Base-by-base conservation (phyloP, 2,797 vertebrate species). In the Hippoglossus hippoglossus region DNA sequence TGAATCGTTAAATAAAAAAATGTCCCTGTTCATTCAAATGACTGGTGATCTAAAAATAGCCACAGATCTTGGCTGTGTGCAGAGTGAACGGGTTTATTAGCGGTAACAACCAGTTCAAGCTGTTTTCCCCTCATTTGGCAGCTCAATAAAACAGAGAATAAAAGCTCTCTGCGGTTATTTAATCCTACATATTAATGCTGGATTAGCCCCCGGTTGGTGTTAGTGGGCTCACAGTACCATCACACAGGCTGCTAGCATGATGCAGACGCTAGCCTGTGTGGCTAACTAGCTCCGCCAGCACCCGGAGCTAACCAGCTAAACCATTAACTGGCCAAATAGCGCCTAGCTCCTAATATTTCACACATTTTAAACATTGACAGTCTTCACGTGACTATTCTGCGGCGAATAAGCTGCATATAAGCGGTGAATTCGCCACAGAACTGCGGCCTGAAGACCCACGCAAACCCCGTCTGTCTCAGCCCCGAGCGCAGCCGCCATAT, bases 401-500 rank as follows among this genome's bases (percentile, higher is more conserved):
- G 53, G 2, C 0, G 0, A 3, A 1, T 0, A 1, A 0, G 18
- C 1, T 63, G 7, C n/a, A 21, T 1, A 1, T n/a, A 2, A 3
- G 21, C 24, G 6, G 0, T 50, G 1, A 77, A 25, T 44, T 68
- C 90, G 92, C 90, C 90, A 90, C 34, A 13, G 0, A 31, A 44
- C 71, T 90, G 94, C 88, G 95, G 95, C 96, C 95, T 95, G 90
- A 66, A 81, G 64, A 75, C 44, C 3, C 11, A 36, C 59, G 78
- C 78, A 57, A 78, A 84, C 62, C 26, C 81, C 89, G 91, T 88
- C 83, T 89, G 87, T 87, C 78, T 69, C 56, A 56, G 13, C 56
- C 73, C 7, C 8, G 7, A 73, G 84, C 92, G 86, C 93, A 82
- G 95, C 94, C 95, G 94, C 95, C 95, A 95, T 96, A 90, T 95